Evolutionary conservation across 2,113 vertebrate species (phyloP).

Genomic region (Brevimyrus niger): DNA sequence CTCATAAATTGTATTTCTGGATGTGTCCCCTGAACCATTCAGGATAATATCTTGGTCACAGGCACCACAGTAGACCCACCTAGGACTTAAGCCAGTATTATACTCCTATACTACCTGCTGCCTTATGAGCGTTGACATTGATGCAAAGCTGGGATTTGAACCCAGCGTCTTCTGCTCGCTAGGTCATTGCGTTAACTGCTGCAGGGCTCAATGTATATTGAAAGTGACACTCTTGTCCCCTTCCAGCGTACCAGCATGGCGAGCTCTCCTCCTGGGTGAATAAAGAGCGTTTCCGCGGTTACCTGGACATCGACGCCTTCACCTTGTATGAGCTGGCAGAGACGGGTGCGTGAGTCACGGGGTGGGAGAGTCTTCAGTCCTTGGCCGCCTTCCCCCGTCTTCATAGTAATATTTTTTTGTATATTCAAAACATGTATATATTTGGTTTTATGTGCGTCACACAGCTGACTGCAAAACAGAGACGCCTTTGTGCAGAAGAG

Average conservation of each 20-base stretch:
- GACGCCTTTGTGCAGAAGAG: background rate
- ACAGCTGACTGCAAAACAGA: background rate
- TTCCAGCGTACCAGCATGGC: slow-evolving; percentile 86
- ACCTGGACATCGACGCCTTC: slow-evolving; percentile 86
- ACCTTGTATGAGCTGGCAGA: slow-evolving; percentile 93
- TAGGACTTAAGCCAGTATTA: background rate
- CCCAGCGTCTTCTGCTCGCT: background rate
- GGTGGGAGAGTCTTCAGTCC: background rate
- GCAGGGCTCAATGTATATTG: background rate
- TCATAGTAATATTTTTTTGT: slow-evolving; percentile 2
- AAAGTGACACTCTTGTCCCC: slow-evolving; percentile 4
- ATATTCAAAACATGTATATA: slow-evolving; percentile 8
- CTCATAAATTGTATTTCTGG: background rate
- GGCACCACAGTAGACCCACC: background rate
- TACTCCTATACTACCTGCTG: background rate
- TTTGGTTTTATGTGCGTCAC: background rate
- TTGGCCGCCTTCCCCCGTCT: background rate
- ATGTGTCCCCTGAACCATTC: background rate
- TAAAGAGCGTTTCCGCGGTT: slow-evolving; percentile 88
- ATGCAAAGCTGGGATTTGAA: background rate
- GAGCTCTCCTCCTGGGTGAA: slow-evolving; percentile 89
- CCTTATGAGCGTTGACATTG: background rate
- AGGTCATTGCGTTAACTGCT: background rate
- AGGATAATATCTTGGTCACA: background rate
- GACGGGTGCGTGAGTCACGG: slow-evolving; percentile 63